Conservation (phyloP, 2,888 invertebrate genomes). For the Platerodrilus igneus region DNA sequence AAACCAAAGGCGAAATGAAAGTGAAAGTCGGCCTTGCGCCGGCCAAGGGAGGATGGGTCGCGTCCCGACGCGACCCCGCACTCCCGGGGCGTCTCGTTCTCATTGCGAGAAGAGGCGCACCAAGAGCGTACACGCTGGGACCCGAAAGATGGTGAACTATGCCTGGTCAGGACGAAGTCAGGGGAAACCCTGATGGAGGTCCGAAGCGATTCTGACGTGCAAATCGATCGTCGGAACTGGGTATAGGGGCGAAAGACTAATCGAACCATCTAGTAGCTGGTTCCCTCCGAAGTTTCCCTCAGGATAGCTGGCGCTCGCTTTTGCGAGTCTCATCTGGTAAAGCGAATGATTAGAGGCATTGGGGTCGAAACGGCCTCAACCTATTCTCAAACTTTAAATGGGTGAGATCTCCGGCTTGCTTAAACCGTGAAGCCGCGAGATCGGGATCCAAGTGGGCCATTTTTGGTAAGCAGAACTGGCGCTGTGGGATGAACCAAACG, state of each 20-base stretch:
- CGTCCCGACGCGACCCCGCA: conserved; percentile 47
- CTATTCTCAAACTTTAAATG: conserved; percentile 77
- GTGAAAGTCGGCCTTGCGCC: conserved; percentile 49
- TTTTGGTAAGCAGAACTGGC: conserved; percentile 78
- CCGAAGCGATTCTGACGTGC: conserved; percentile 72
- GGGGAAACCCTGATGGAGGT: conserved; percentile 68
- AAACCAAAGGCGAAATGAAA: conserved; percentile 65
- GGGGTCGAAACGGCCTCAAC: conserved; percentile 66
- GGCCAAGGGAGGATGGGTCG: conserved; percentile 50
- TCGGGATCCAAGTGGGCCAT: conserved; percentile 63
- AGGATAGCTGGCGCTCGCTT: conserved; percentile 60
- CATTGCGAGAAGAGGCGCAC: conserved; percentile 51
- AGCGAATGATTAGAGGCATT: conserved; percentile 72
- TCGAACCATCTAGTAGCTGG: conserved; percentile 76
- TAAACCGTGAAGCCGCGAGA: conserved; percentile 29
- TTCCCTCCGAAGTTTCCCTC: conserved; percentile 73
- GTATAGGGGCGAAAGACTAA: conserved; percentile 69
- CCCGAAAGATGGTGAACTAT: conserved; percentile 73
- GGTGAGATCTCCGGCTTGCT: conserved; percentile 59
- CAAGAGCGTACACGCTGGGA: conserved; percentile 64
- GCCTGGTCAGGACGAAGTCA: conserved; percentile 66
- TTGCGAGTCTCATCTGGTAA: conserved; percentile 61
- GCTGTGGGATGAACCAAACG: conserved; percentile 74
- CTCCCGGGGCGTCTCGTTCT: conserved; percentile 55
- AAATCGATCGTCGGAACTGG: conserved; percentile 74